phyloP scores from a whole-genome alignment of 2,113 vertebrate species.

The Rhombomys opimus region DNA sequence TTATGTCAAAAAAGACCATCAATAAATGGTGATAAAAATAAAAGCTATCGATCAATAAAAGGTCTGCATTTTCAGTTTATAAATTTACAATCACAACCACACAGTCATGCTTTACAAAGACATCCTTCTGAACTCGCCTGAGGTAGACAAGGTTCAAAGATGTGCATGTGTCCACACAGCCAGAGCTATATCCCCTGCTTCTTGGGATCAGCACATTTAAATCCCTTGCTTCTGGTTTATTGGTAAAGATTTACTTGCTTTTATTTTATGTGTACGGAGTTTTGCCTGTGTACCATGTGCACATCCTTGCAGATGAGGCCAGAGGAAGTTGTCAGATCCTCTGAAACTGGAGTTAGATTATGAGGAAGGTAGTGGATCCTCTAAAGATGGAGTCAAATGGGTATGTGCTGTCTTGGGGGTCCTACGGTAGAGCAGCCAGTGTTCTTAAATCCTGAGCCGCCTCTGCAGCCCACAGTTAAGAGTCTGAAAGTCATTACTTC shows the following conservation, averaged over 20 bases:
- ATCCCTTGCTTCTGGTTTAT: neutral
- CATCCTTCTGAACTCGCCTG: neutral
- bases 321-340: neutral
- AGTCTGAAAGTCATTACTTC: neutral
- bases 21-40: neutral
- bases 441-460: neutral
- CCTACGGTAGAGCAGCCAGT: neutral
- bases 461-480: neutral
- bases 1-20: slow-evolving; percentile 19
- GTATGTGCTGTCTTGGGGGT: neutral
- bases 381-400: neutral
- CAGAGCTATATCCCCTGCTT: neutral
- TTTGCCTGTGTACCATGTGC: neutral
- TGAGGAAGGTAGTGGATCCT: neutral
- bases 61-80: slow-evolving; percentile 28
- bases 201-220: neutral
- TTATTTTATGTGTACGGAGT: neutral
- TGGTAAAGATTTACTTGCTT: neutral
- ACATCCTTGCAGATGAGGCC: neutral
- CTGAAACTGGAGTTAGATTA: neutral
- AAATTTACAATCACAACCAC: neutral
- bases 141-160: neutral
- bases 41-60: neutral
- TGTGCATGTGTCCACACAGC: neutral
- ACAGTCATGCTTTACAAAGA: neutral